Evolutionary conservation across 1,140 invertebrate genomes (phyloP), one percentile per base, ranked within the genome.

Genomic region (Drosophila funebris): DNA sequence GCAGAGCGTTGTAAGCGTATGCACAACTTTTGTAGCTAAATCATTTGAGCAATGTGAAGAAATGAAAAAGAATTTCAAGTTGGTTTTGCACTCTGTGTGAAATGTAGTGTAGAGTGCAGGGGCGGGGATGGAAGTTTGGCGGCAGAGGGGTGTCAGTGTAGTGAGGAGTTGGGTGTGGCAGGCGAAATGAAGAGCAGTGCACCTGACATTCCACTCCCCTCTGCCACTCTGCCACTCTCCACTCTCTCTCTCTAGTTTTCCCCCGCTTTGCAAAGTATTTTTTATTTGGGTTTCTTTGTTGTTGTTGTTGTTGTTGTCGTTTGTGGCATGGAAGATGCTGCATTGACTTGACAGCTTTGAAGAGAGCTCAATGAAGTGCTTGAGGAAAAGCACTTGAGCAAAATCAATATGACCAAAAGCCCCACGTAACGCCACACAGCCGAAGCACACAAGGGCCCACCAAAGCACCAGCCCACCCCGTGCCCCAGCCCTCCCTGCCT

Each of bases 341-440:
- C 79, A 84, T 74, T 76, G 73, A 73, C 69, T 83, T 83, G 80
- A 83, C 80, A 83, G 80, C 80, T 78, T 76, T 66, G 53, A 80
- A 75, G 73, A 75, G 73, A 68, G 66, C 77, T 73, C 61, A 73
- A 81, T 81, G 78, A 76, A 81, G 78, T 81, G 78, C 69, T 66
- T 56, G 13, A 54, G 50, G 54, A 44, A 52, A 52, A 54, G 66
- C 58, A 75, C 73, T 71, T 68, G 66, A 70, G 71, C 36, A 76
- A 74, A 82, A 82, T 82, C 79, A 63, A 83, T 83, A 78, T 56
- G 60, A 62, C 60, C 58, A 13, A 22, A 53, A 31, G 48, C 27
- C 6, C 37, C 13, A 20, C 6, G 24, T 27, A 27, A 27, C 5
- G 4, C 24, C 24, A 5, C 24, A 27, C 24, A 27, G 5, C 24